These are phyloP conservation scores for Alauda arvensis DNA, from an alignment of 2,797 vertebrate species.

Conservation along the genomic window DNA sequence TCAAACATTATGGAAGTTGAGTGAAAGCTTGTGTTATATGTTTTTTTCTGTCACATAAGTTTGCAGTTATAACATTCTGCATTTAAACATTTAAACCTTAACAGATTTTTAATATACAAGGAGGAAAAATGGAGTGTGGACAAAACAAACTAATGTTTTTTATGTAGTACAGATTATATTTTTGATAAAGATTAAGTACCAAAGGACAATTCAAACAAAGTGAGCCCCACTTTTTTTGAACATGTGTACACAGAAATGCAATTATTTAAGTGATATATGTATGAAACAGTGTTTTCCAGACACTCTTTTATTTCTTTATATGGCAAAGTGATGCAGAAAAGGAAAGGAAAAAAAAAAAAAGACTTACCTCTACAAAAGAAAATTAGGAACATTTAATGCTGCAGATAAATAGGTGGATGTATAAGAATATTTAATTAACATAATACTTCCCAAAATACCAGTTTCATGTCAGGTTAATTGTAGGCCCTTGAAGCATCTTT, in stretches of 20 bases:
- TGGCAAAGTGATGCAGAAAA: not conserved
- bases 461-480: not conserved
- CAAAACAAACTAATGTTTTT: not conserved
- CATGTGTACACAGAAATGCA: accelerated
- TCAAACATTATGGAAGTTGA: not conserved
- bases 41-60: not conserved
- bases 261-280: accelerated
- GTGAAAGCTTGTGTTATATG: not conserved
- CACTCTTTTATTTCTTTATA: not conserved
- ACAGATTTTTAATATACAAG: not conserved
- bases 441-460: not conserved
- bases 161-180: not conserved
- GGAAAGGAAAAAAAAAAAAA: not conserved
- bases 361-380: not conserved
- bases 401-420: not conserved
- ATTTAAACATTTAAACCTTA: not conserved
- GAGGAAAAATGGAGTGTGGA: not conserved
- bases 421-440: not conserved
- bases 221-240: not conserved
- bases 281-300: not conserved
- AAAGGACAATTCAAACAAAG: not conserved
- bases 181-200: not conserved
- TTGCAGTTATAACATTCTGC: not conserved
- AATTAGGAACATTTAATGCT: not conserved
- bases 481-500: not conserved